Evolutionary conservation across 2,113 vertebrate species (phyloP).

Genomic region (Pycnonotus jocosus): DNA sequence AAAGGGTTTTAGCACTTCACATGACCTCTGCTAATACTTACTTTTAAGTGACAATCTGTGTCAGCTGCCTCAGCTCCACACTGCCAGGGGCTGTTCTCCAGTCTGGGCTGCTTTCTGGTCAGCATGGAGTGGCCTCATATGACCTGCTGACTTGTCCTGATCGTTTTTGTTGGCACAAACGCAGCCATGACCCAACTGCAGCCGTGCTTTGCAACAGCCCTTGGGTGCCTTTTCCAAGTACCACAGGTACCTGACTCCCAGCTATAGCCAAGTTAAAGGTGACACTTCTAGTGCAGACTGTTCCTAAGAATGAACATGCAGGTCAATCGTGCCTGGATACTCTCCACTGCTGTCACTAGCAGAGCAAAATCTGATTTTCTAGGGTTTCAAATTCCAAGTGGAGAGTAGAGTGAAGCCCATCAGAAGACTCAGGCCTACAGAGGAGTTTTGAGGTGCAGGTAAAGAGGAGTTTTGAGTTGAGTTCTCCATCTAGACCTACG

Average conservation of each 20-base stretch:
- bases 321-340: not conserved
- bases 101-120: not conserved
- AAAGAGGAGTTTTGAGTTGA: not conserved
- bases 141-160: not conserved
- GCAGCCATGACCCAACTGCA: not conserved
- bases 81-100: not conserved
- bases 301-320: not conserved
- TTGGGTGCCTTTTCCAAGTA: not conserved
- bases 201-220: not conserved
- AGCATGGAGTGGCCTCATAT: not conserved
- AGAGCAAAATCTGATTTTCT: not conserved
- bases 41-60: not conserved
- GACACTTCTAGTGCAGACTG: not conserved
- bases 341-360: not conserved
- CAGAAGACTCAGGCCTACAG: not conserved
- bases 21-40: slow-evolving; percentile 4
- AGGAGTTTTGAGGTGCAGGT: not conserved
- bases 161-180: slow-evolving; percentile 9
- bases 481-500: not conserved
- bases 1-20: not conserved
- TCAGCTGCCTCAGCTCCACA: not conserved
- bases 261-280: not conserved
- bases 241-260: not conserved
- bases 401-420: not conserved
- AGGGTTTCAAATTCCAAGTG: not conserved